Evolutionary conservation across 2,113 vertebrate genomes (phyloP).

Genomic region (Scatophagus argus): DNA sequence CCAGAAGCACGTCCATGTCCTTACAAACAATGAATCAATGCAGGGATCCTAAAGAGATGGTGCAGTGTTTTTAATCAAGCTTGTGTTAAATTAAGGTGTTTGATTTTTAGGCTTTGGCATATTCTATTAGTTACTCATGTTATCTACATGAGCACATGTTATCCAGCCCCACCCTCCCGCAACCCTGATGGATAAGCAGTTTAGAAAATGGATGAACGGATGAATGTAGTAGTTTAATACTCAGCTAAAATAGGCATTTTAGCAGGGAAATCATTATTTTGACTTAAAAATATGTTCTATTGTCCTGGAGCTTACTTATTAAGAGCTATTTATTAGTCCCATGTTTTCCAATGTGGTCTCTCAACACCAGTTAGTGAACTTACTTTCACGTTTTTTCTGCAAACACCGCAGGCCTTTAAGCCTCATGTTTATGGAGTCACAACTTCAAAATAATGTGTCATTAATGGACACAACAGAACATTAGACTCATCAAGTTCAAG

Average conservation of each 20-base stretch:
- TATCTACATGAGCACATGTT: too few species aligned
- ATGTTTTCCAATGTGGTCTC: constrained; percentile 12
- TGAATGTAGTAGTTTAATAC: constrained; percentile 36
- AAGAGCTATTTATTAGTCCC: background rate
- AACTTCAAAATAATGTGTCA: too few species aligned
- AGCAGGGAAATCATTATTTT: constrained; percentile 22
- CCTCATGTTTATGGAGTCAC: too few species aligned
- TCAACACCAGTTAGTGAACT: constrained; percentile 15
- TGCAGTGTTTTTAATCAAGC: constrained; percentile 34
- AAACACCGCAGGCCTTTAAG: too few species aligned
- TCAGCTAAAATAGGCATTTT: constrained; percentile 6
- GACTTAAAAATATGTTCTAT: constrained; percentile 26
- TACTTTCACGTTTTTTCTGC: constrained; percentile 8
- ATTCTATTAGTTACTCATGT: constrained; percentile 16
- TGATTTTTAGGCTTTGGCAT: constrained; percentile 29
- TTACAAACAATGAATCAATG: background rate
- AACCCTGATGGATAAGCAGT: too few species aligned
- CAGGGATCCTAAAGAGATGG: constrained; percentile 1
- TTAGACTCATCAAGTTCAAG: too few species aligned
- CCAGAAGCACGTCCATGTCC: background rate
- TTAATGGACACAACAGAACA: too few species aligned
- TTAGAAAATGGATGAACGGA: too few species aligned
- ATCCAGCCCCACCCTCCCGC: too few species aligned
- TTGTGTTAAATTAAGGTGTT: constrained; percentile 21
- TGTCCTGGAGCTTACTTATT: constrained; percentile 15